Conservation (phyloP, 2,797 vertebrate species). For the Mastacembelus armatus region DNA sequence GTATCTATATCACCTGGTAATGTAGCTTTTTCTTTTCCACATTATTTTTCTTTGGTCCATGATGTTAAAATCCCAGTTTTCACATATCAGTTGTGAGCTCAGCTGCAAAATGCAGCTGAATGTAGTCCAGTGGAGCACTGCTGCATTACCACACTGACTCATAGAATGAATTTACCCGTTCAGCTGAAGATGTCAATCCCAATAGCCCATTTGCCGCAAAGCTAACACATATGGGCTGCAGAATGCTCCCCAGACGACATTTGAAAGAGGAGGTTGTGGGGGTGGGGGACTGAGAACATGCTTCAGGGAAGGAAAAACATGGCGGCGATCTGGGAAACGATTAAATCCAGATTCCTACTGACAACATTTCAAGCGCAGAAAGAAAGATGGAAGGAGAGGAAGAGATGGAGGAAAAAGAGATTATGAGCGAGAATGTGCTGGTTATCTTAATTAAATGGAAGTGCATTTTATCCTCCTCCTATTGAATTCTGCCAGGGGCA, state of each 20-base stretch:
- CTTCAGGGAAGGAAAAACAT: conserved; percentile 71
- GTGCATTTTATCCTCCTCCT: conserved; percentile 73
- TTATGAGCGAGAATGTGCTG: conserved; percentile 68
- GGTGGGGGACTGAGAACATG: conserved; percentile 55
- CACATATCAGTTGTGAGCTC: conserved; percentile 1
- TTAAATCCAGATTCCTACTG: conserved; percentile 75
- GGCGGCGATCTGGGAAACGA: conserved; percentile 69
- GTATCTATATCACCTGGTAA: too few relatives aligned
- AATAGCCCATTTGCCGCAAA: conserved; percentile 52
- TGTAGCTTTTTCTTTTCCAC: background rate
- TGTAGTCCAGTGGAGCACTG: background rate
- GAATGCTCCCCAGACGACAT: conserved; percentile 64
- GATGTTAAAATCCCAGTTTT: background rate
- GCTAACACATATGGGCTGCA: conserved; percentile 61
- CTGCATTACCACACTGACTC: conserved; percentile 18
- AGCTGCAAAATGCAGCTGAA: conserved; percentile 5
- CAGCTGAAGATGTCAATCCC: conserved; percentile 55
- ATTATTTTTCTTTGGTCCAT: background rate
- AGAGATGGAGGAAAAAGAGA: conserved; percentile 51
- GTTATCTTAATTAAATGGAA: conserved; percentile 84
- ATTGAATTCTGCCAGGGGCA: conserved; percentile 72
- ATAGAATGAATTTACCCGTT: conserved; percentile 36
- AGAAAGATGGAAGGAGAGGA: conserved; percentile 44
- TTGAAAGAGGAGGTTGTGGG: conserved; percentile 48
- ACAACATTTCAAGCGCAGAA: conserved; percentile 66